phyloP scores from a whole-genome alignment of 2,797 vertebrate genomes.

The Toxotes lorentzi region DNA sequence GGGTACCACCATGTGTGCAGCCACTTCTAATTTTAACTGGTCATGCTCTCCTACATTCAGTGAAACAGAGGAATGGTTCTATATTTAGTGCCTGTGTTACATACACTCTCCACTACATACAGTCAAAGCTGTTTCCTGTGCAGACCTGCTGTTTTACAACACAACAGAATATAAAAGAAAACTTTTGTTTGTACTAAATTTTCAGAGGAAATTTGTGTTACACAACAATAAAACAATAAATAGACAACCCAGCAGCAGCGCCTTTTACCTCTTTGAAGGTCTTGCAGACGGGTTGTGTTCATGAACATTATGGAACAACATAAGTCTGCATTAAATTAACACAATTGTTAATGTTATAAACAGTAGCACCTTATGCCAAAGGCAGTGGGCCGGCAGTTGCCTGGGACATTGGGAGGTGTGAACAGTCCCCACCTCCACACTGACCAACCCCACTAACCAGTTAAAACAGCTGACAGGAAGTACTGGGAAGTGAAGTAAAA shows the following conservation, averaged over 20 bases:
- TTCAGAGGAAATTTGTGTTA: not conserved
- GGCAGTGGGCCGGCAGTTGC: not conserved
- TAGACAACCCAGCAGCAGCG: not conserved
- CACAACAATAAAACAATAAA: not conserved
- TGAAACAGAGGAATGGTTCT: conserved; percentile 38
- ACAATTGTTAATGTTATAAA: not conserved
- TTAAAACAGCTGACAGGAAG: not conserved
- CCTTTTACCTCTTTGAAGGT: not conserved
- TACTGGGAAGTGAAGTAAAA: not conserved
- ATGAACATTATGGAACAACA: not conserved
- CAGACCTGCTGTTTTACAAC: not conserved
- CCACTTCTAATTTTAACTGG: conserved; percentile 49
- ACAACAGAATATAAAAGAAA: not conserved
- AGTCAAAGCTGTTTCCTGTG: not conserved
- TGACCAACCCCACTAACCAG: not conserved
- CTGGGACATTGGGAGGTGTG: not conserved
- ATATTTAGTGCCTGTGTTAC: conserved; percentile 24
- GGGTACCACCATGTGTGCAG: not conserved
- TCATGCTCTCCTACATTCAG: conserved; percentile 5
- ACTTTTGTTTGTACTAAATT: too few relatives aligned
- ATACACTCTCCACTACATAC: not conserved
- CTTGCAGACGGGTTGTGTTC: not conserved
- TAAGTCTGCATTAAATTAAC: not conserved
- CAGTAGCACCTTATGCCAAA: not conserved
- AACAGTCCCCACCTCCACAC: not conserved